Evolutionary conservation across 1,140 invertebrate species (phyloP).

Genomic region (Ectropis grisescens): DNA sequence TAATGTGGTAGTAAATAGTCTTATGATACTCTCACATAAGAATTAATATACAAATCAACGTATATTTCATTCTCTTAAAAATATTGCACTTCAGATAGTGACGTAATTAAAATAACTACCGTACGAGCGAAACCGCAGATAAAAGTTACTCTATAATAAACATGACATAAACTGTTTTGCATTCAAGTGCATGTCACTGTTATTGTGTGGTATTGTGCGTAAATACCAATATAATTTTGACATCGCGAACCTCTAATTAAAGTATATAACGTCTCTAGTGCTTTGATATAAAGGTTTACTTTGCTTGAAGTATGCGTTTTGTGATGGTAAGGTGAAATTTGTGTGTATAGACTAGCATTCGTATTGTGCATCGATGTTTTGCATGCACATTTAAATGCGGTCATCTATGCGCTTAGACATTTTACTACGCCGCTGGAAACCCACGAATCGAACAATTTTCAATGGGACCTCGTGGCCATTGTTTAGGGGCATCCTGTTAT

Average conservation of each 20-base stretch:
- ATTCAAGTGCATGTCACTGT: constrained; percentile 50
- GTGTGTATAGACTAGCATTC: constrained; percentile 35
- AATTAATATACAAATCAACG: too few species aligned
- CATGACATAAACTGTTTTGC: constrained; percentile 56
- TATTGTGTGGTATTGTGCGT: constrained; percentile 51
- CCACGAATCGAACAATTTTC: constrained; percentile 19
- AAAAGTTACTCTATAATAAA: too few species aligned
- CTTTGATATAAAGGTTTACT: constrained; percentile 5
- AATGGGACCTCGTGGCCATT: constrained; percentile 9
- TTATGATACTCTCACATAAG: too few species aligned
- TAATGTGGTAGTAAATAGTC: too few species aligned
- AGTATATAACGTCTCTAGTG: constrained; percentile 4
- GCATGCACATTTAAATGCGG: constrained; percentile 61
- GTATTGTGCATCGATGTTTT: constrained; percentile 57
- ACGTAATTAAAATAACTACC: too few species aligned
- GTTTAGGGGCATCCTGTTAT: constrained; percentile 4
- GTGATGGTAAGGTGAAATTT: neutral
- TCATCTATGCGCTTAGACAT: constrained; percentile 44
- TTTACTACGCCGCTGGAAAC: constrained; percentile 28
- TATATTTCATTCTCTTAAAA: too few species aligned
- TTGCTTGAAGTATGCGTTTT: constrained; percentile 3
- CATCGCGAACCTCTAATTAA: constrained; percentile 4
- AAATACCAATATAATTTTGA: constrained; percentile 15
- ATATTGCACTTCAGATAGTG: too few species aligned
- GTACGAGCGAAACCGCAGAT: too few species aligned